These are phyloP conservation scores for Serranus cabrilla DNA, from an alignment of 2,797 vertebrate genomes.

Conservation along the genomic window DNA sequence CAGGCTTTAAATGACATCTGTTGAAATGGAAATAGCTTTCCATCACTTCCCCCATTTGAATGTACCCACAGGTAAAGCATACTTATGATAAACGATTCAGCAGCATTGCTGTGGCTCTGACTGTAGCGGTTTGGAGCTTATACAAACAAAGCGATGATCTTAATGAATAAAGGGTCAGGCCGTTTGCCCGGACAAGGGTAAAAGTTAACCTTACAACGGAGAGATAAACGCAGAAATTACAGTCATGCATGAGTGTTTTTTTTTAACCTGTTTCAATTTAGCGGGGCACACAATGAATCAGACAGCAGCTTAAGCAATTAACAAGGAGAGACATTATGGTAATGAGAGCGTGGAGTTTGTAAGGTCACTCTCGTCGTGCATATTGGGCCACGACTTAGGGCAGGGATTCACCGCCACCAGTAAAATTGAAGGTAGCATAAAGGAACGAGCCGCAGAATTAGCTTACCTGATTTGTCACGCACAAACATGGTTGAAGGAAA, in stretches of 20 bases:
- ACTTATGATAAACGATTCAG: conserved; percentile 66
- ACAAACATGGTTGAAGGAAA: conserved; percentile 29
- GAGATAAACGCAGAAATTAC: conserved; percentile 67
- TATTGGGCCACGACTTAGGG: conserved; percentile 86
- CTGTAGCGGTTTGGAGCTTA: conserved; percentile 37
- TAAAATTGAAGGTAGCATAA: conserved; percentile 79
- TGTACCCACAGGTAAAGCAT: conserved; percentile 55
- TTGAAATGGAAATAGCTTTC: conserved; percentile 73
- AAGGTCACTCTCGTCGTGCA: conserved; percentile 89
- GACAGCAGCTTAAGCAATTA: conserved; percentile 88
- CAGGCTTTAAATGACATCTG: conserved; percentile 71
- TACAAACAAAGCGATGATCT: conserved; percentile 68
- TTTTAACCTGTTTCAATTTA: conserved; percentile 76
- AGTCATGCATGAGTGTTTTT: conserved; percentile 47
- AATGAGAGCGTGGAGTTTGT: conserved; percentile 87
- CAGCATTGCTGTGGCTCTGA: conserved; percentile 42
- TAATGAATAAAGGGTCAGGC: conserved; percentile 46
- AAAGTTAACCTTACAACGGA: conserved; percentile 50
- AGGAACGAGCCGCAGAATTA: conserved; percentile 75
- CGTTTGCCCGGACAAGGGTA: not conserved
- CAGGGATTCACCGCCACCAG: conserved; percentile 79
- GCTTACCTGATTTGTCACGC: conserved; percentile 73
- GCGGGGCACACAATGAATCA: conserved; percentile 81
- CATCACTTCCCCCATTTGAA: conserved; percentile 56
- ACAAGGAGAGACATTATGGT: conserved; percentile 85